These are phyloP conservation scores for Drosophila cardini DNA, from an alignment of 1,140 invertebrate genomes.

Conservation along the genomic window DNA sequence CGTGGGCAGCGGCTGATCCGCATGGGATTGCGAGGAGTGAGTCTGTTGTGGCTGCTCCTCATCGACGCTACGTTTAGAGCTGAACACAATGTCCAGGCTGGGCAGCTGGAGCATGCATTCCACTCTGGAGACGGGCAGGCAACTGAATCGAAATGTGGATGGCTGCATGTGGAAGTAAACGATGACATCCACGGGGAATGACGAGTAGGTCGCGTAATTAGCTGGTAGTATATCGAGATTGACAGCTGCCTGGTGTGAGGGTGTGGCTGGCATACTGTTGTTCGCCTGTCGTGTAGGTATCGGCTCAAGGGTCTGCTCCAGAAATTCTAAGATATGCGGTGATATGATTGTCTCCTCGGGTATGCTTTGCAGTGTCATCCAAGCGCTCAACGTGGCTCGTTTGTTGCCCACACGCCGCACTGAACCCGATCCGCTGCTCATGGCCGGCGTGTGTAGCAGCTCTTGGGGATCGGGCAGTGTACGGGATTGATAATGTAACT, in stretches of 20 bases:
- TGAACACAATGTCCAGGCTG: constrained; percentile 96
- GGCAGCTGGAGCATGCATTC: constrained; percentile 98
- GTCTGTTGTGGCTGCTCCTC: constrained; percentile 58
- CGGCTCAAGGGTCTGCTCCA: constrained; percentile 97
- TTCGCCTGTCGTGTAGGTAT: constrained; percentile 90
- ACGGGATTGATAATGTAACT: constrained; percentile 96
- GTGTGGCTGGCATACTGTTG: constrained; percentile 62
- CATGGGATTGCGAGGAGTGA: constrained; percentile 41
- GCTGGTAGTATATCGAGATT: constrained; percentile 87
- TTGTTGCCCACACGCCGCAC: constrained; percentile 89
- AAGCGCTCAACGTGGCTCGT: constrained; percentile 96
- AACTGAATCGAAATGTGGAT: constrained; percentile 97
- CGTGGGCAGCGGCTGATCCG: constrained; percentile 76
- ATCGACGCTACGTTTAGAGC: constrained; percentile 94
- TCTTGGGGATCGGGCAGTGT: constrained; percentile 87
- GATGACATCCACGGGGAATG: constrained; percentile 99
- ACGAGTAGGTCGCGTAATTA: constrained; percentile 92
- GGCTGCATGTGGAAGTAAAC: constrained; percentile 99
- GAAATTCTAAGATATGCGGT: constrained; percentile 96
- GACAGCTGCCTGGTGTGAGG: constrained; percentile 73
- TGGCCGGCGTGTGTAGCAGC: constrained; percentile 54
- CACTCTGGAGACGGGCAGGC: constrained; percentile 96
- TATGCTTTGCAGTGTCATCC: constrained; percentile 97
- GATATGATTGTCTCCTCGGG: constrained; percentile 98
- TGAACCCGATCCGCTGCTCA: constrained; percentile 22